These are phyloP conservation scores for Hirundo rustica DNA, from an alignment of 2,797 vertebrate genomes.

Conservation along the genomic window DNA sequence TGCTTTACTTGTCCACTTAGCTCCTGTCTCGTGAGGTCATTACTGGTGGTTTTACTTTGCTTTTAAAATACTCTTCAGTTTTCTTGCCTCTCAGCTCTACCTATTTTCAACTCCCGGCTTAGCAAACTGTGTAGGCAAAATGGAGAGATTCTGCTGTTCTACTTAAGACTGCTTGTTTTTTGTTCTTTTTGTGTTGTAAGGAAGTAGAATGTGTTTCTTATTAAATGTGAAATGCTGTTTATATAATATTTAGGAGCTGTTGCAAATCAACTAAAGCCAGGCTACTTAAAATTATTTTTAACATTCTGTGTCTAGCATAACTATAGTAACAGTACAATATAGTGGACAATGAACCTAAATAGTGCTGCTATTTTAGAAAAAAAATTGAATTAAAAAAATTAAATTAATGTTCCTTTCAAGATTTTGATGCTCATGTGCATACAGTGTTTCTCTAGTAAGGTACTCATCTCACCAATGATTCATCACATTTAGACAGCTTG, in stretches of 20 bases:
- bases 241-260: conserved; percentile 34
- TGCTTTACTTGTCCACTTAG: conserved; percentile 79
- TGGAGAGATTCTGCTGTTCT: conserved; percentile 63
- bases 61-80: conserved; percentile 76
- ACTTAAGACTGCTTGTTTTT: conserved; percentile 50
- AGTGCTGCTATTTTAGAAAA: background rate
- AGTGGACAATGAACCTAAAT: background rate
- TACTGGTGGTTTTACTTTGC: conserved; percentile 82
- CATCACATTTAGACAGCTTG: background rate
- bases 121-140: conserved; percentile 58
- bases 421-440: background rate
- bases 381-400: background rate
- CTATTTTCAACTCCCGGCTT: conserved; percentile 69
- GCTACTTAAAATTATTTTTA: conserved; percentile 31
- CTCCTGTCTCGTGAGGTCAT: conserved; percentile 82
- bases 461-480: background rate
- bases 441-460: background rate
- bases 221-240: conserved; percentile 62
- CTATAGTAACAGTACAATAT: background rate
- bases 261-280: conserved; percentile 2
- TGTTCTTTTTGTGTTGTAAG: conserved; percentile 17
- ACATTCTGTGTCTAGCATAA: background rate
- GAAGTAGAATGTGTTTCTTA: conserved; percentile 71
- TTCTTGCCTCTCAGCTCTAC: conserved; percentile 54
- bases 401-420: background rate